Percentiles rank a stretch among this genome's conserved stretches.
phyloP scores from a whole-genome alignment of 92 coral and sea anemone species.

The Heteractis magnifica region DNA sequence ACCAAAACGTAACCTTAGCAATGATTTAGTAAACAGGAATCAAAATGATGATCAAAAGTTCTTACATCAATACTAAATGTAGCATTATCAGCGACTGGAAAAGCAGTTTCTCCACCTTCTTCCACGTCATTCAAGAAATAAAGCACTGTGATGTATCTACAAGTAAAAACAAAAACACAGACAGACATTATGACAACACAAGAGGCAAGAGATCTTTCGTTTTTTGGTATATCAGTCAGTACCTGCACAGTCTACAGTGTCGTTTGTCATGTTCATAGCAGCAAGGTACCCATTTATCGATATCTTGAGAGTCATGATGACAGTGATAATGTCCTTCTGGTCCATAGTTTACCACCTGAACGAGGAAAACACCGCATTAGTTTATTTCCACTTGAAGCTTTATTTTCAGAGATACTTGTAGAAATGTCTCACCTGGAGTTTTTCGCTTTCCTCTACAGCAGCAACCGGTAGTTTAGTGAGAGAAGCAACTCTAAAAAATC shows the following conservation, averaged over 20 bases:
- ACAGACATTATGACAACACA: background rate
- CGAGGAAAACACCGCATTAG: background rate
- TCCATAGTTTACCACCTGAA: slow-evolving; percentile 85
- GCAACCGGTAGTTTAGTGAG: slow-evolving; percentile 74
- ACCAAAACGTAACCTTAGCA: background rate
- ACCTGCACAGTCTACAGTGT: slow-evolving; percentile 92
- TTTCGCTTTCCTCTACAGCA: slow-evolving; percentile 72
- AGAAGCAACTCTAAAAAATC: slow-evolving; percentile 64
- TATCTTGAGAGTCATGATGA: slow-evolving; percentile 90
- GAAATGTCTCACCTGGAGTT: slow-evolving; percentile 61
- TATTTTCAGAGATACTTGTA: background rate
- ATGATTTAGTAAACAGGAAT: background rate
- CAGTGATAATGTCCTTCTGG: slow-evolving; percentile 97
- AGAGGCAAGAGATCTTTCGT: background rate
- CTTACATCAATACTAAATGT: slow-evolving; percentile 73
- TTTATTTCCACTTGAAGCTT: background rate
- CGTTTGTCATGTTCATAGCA: slow-evolving; percentile 74
- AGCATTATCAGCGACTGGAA: slow-evolving; percentile 87
- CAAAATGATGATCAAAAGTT: background rate
- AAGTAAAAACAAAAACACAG: background rate
- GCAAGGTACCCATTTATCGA: slow-evolving; percentile 61
- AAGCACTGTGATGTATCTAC: slow-evolving; percentile 77
- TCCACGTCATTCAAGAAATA: slow-evolving; percentile 92
- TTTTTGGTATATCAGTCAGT: background rate
- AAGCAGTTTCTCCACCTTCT: slow-evolving; percentile 97